A percentile compares a stretch with the other conserved stretches of the same genome.
These are phyloP conservation scores for Lanistes nyassanus DNA, from an alignment of 1,140 invertebrate genomes.

Conservation along the genomic window DNA sequence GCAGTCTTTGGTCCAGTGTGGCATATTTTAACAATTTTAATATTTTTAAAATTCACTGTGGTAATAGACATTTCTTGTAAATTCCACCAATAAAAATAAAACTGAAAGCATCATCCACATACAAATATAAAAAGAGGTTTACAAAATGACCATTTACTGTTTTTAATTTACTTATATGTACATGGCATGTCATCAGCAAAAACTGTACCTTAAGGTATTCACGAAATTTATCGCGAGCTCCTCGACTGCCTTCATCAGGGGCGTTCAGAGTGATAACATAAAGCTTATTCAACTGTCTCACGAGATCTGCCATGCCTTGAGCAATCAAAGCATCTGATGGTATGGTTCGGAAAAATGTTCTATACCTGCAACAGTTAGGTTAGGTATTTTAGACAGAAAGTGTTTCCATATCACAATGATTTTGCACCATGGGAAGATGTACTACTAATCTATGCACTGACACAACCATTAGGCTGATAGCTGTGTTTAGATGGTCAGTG, in stretches of 20 bases:
- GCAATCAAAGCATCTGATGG: conserved; percentile 83
- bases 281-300: conserved; percentile 44
- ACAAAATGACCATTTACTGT: neutral
- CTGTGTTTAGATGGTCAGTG: no score
- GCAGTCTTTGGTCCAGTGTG: no score
- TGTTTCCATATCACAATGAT: no score
- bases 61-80: no score
- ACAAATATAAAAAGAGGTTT: neutral
- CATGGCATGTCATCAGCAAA: neutral
- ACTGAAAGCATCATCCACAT: neutral
- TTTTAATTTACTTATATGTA: neutral
- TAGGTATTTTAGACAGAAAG: no score
- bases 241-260: conserved; percentile 46
- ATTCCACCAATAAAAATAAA: neutral
- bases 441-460: no score
- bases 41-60: no score
- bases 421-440: no score
- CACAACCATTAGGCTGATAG: no score
- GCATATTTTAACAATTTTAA: no score
- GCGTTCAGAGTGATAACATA: conserved; percentile 57
- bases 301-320: conserved; percentile 72
- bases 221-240: conserved; percentile 42
- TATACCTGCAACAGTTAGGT: conserved; percentile 69
- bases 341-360: conserved; percentile 82
- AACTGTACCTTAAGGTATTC: conserved; percentile 28